Evolutionary conservation across 2,113 vertebrate species (phyloP).

Genomic region (Synodontis membranacea): DNA sequence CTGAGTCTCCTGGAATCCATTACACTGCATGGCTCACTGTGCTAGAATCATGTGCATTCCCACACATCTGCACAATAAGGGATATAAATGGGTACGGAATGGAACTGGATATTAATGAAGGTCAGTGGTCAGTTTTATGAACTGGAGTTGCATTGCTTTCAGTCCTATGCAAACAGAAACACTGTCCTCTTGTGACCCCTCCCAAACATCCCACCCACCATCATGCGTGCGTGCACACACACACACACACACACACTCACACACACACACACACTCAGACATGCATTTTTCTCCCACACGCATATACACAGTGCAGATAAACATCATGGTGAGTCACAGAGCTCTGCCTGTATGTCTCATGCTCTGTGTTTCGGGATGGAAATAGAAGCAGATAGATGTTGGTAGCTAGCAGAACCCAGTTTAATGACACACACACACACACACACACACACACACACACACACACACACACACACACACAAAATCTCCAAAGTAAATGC

Average conservation of each 20-base stretch:
- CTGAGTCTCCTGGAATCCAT: constrained; percentile 72
- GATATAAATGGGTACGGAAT: not conserved
- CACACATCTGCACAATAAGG: not conserved
- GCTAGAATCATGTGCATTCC: constrained; percentile 16
- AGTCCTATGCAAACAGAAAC: not conserved
- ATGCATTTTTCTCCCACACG: constrained; percentile 17
- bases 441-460: constrained; percentile 9
- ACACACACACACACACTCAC: constrained; percentile 27
- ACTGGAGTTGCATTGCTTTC: not conserved
- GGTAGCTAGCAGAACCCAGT: not conserved
- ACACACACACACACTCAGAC: not conserved
- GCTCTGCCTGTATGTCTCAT: constrained; percentile 37
- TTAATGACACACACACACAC: not conserved
- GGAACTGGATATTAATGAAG: not conserved
- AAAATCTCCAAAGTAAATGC: not conserved
- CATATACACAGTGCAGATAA: not conserved
- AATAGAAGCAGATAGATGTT: constrained; percentile 20
- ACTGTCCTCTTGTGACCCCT: constrained; percentile 7
- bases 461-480: constrained; percentile 6
- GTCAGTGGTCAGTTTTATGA: no score
- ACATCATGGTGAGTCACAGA: constrained; percentile 48
- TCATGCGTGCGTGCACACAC: no score
- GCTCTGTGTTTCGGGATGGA: constrained; percentile 10
- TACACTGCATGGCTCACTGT: constrained; percentile 37
- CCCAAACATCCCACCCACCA: constrained; percentile 29